Percentiles rank a stretch among this genome's conserved stretches.
These are phyloP conservation scores for Dascyllus trimaculatus DNA, from an alignment of 2,113 vertebrate species.

Conservation along the genomic window DNA sequence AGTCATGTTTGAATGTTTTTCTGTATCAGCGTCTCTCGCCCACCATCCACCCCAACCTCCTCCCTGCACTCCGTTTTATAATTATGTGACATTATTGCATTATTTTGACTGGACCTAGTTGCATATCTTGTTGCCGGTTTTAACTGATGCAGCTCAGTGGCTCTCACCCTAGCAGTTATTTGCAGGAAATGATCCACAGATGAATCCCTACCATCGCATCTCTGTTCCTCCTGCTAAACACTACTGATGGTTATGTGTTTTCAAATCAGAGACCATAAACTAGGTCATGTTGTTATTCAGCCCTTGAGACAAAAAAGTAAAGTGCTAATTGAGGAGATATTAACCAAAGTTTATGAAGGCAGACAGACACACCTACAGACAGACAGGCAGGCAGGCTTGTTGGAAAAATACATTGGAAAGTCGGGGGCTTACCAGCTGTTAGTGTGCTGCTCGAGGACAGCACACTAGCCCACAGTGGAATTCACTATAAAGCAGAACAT, in stretches of 20 bases:
- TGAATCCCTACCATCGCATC: not conserved
- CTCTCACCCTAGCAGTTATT: too few species aligned
- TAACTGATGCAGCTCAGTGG: too few species aligned
- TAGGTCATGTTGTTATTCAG: slow-evolving; percentile 49
- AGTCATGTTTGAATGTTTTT: too few species aligned
- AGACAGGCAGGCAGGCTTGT: not conserved
- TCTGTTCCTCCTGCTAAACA: not conserved
- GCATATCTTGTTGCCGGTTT: too few species aligned
- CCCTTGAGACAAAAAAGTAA: slow-evolving; percentile 19
- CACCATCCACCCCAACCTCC: too few species aligned
- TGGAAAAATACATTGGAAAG: slow-evolving; percentile 41
- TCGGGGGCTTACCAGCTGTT: not conserved
- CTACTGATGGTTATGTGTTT: not conserved
- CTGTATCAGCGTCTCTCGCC: too few species aligned
- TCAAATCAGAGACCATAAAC: not conserved
- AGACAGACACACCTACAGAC: slow-evolving; percentile 3
- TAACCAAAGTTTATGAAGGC: slow-evolving; percentile 20
- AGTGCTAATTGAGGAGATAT: slow-evolving; percentile 20
- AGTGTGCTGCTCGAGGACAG: slow-evolving; percentile 1
- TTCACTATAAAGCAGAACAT: slow-evolving; percentile 21
- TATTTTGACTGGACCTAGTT: too few species aligned
- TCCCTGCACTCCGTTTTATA: too few species aligned
- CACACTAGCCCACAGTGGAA: not conserved
- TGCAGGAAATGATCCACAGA: not conserved
- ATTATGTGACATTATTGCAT: too few species aligned